These are phyloP conservation scores for Panulirus ornatus DNA, from an alignment of 1,140 invertebrate genomes.

Conservation along the genomic window DNA sequence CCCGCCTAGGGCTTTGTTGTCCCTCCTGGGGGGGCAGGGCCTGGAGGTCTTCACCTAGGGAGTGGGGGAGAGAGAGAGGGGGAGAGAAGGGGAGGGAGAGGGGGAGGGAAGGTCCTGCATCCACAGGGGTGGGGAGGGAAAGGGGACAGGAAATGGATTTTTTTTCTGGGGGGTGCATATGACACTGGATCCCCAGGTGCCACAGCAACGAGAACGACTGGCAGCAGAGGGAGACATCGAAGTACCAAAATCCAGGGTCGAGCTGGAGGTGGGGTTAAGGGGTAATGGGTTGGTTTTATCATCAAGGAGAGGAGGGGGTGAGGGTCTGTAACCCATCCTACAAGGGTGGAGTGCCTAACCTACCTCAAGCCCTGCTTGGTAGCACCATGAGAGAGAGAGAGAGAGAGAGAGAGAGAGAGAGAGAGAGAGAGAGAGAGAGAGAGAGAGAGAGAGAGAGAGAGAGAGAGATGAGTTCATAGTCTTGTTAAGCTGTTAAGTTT, in stretches of 20 bases:
- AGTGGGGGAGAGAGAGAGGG: background rate
- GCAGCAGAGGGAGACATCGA: too few species aligned
- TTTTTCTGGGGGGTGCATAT: too few species aligned
- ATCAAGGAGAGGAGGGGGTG: background rate
- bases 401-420: constrained; percentile 16
- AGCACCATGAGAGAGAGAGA: background rate
- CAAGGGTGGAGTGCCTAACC: background rate
- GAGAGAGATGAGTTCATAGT: background rate
- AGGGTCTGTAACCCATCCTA: too few species aligned
- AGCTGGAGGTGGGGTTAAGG: too few species aligned
- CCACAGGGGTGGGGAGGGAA: background rate
- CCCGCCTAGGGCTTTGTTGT: background rate
- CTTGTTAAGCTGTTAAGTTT: too few species aligned
- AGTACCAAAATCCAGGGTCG: too few species aligned
- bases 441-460: background rate
- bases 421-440: constrained; percentile 12
- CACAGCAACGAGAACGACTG: too few species aligned
- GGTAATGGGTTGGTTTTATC: too few species aligned
- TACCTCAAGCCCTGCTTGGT: background rate
- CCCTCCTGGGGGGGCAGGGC: background rate
- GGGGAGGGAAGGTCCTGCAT: too few species aligned
- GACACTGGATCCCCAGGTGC: too few species aligned
- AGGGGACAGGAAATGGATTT: background rate
- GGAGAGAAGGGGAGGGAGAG: background rate
- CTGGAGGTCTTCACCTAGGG: background rate